Base-by-base conservation (phyloP, 2,888 invertebrate genomes). In the Tipula helvola region DNA sequence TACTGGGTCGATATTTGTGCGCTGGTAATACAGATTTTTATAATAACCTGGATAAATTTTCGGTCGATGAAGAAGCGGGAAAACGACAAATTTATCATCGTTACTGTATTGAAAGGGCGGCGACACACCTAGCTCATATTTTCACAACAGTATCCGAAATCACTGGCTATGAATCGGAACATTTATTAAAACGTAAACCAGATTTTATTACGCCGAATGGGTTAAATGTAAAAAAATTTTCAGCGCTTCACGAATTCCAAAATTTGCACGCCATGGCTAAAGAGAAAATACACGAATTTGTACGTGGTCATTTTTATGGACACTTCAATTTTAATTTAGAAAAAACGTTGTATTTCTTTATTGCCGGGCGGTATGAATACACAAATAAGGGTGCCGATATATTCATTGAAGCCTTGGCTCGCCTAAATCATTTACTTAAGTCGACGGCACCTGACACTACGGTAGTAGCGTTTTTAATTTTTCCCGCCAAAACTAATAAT, bases 11-110 rank as follows among this genome's bases (percentile, higher is more conserved):
- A 90, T 99, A 99, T 90, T 92, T 99, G 88, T 99, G 99, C 92
- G 99, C 99, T 87, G 99, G 99, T 89, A 98, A 96, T 91, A 97
- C 96, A n/a, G 99, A 99, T 92, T 99, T 99, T 92, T 99, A 99
- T 92, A 99, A 99, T 91, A 98, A 99, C 92, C 92, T 99, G 88
- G 95, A 95, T 90, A 97, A 95, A 96, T 99, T 99, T 91, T 95
- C 96, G 88, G 96, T 99, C 47, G 99, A 99, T 91, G 98, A 98
- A 90, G 99, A 99, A 91, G 99, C 99, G 0, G 99, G 99, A 52
- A 98, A 98, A 92, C 93, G 99, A 87, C 98, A 98, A 92, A 99
- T 99, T 91, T 99, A 99, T 92, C 99, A 99, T 91, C 92, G 97
- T 88, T 99, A 99, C 90, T 99, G 99, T 89, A 95, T 99, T 94